Evolutionary conservation across 2,797 vertebrate genomes (phyloP), one percentile per base, ranked within the genome.

Genomic region (Enteromius viviparus): DNA sequence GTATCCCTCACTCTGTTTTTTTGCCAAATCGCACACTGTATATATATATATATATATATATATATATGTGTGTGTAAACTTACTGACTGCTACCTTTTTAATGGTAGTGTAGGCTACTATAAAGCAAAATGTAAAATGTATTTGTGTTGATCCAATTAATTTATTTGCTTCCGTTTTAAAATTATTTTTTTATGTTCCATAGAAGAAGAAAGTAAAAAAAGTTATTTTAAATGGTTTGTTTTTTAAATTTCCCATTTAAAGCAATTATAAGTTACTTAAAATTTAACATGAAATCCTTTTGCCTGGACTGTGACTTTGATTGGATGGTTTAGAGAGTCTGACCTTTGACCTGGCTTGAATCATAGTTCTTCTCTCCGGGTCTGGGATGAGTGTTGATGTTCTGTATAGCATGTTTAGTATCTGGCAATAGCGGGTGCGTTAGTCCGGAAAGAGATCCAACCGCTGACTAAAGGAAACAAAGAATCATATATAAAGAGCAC

Each of bases 371-470:
- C 14, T 70, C 68, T 42, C 21, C 53, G 55, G 71, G 71, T 51
- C 90, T 85, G 23, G 93, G 87, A 66, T 85, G 89, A 15, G 88
- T 85, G 76, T 93, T 92, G 26, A 91, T 89, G 51, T 84, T 90
- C 87, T 92, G 92, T 82, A 89, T 89, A 0, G 83, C 92, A 88
- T 81, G 90, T 92, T 91, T 62, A 89, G 89, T 70, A 66, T 55
- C 77, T 76, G 85, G 64, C 34, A 83, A n/a, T 15, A 80, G 42
- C 32, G 11, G 19, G 37, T 82, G 82, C 26, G 60, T 77, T 53
- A 74, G 45, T 58, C 34, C 84, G 14, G 62, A 51, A 34, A 74
- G 74, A 68, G 51, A 80, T 87, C 62, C 76, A 78, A 32, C 68
- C 58, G 55, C 81, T 76, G 47, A 75, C 82, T 86, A 40, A 76